Base-by-base conservation (phyloP, 2,113 vertebrate species). In the Mola mola region DNA sequence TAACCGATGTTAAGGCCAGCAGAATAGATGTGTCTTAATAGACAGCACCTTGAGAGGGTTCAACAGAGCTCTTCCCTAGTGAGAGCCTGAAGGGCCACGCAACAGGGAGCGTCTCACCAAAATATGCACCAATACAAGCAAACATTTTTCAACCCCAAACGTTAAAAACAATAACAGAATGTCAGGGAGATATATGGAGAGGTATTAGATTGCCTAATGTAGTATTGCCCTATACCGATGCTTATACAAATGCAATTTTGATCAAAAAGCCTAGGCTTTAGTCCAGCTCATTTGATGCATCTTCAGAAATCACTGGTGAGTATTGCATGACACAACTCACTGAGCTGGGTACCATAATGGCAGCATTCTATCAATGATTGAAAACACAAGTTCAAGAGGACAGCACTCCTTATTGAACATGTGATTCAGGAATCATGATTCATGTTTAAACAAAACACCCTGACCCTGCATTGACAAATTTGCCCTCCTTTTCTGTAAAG, bases 1-100 rank as follows among this genome's bases (percentile, higher is more conserved):
- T 60, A 69, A 63, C 36, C 40, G 26, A 67, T 36, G 72, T n/a
- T 33, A 41, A 53, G 21, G 51, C 19, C 37, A 56, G 26, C 29
- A 51, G 22, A 34, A 34, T 11, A 29, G 33, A 42, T 5, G 3
- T 60, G 16, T 29, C 19, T 47, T 37, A 24, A 43, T 48, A 44
- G 28, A 49, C 13, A 64, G 17, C 40, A 26, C 20, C 50, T 42
- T 48, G 36, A 16, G 20, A 41, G 38, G 36, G 9, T 66, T 74
- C 34, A 13, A 19, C 53, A 22, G 5, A 52, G 11, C 33, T 31
- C 6, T 2, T 12, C 44, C 36, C 44, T 3, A 16, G 12, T 40
- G 52, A 57, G 15, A 41, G 44, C n/a, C 26, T 50, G 21, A 13
- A 51, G 47, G 26, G 8, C 15, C 34, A 26, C 33, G 24, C 31